Evolutionary conservation across 2,888 invertebrate species (phyloP).

Genomic region (Didymodactylos carnosus): DNA sequence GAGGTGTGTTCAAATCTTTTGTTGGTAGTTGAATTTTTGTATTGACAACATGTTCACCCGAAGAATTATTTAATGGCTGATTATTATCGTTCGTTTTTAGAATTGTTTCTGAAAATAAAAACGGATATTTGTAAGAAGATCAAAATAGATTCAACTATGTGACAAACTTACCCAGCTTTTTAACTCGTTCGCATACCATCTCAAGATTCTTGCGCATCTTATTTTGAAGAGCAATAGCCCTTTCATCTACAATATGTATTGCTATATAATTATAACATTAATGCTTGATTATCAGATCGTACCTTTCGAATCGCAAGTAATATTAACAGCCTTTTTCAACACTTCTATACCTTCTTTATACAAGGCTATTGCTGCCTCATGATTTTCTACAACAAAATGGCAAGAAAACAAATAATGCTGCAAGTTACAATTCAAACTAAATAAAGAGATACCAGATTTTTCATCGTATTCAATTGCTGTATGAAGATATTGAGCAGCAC

Average conservation of each 20-base stretch:
- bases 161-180: slow-evolving; percentile 55
- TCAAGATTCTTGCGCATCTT: slow-evolving; percentile 87
- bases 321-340: not conserved
- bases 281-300: not conserved
- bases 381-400: too few relatives aligned
- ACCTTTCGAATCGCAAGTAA: not conserved
- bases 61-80: too few relatives aligned
- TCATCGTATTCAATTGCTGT: not conserved
- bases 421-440: not conserved
- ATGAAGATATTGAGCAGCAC: not conserved
- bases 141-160: too few relatives aligned
- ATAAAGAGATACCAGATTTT: not conserved
- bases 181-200: slow-evolving; percentile 79
- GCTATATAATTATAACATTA: not conserved
- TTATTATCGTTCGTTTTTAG: too few relatives aligned
- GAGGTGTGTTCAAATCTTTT: too few relatives aligned
- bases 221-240: slow-evolving; percentile 73
- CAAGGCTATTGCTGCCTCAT: not conserved
- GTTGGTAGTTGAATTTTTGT: too few relatives aligned
- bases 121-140: too few relatives aligned
- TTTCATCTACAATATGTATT: slow-evolving; percentile 43
- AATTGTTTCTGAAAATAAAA: too few relatives aligned
- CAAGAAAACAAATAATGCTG: not conserved
- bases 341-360: not conserved
- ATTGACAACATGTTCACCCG: too few relatives aligned